These are phyloP conservation scores for Lichenostomus cassidix DNA, from an alignment of 2,113 vertebrate genomes.

Conservation along the genomic window DNA sequence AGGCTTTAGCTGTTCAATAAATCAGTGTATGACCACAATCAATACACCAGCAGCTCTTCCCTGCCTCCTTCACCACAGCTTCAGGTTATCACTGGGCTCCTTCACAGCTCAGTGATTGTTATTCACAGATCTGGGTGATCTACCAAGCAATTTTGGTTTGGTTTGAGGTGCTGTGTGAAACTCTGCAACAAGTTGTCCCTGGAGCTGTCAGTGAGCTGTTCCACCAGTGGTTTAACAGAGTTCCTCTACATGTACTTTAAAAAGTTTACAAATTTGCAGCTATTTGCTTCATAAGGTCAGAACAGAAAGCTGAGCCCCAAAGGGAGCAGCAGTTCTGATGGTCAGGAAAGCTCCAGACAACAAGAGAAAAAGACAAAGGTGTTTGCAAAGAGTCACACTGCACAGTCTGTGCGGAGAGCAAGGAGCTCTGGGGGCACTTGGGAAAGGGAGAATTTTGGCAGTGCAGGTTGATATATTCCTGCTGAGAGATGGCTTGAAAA, in stretches of 20 bases:
- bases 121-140: background rate
- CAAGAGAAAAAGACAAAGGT: background rate
- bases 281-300: background rate
- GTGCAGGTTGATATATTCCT: background rate
- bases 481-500: background rate
- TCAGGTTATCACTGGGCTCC: background rate
- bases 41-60: background rate
- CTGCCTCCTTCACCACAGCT: background rate
- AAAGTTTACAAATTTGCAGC: background rate
- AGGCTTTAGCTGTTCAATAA: conserved; percentile 13
- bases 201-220: background rate
- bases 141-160: background rate
- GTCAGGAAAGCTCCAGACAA: background rate
- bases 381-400: background rate
- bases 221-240: background rate
- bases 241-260: fast-evolving
- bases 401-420: background rate
- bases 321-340: background rate
- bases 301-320: background rate
- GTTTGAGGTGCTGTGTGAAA: background rate
- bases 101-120: background rate
- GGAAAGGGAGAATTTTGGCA: too few relatives aligned
- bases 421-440: fast-evolving
- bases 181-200: too few relatives aligned
- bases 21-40: background rate